Percentiles rank a stretch among this genome's conserved stretches.
phyloP scores from a whole-genome alignment of 1,140 invertebrate species.

The Hesperophylax magnus region DNA sequence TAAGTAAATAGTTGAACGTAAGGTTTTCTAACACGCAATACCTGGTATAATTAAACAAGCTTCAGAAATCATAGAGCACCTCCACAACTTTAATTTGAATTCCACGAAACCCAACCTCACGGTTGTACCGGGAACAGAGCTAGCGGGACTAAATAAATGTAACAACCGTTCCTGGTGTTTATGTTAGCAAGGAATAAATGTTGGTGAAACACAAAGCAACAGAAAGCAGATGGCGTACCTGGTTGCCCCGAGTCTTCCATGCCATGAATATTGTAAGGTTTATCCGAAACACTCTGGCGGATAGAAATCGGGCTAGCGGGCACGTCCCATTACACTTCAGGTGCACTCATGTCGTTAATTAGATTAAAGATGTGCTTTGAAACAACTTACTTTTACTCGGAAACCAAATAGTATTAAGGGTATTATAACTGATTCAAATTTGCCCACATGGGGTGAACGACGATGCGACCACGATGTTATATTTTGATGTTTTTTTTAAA shows the following conservation, averaged over 20 bases:
- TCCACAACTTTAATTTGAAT: conserved; percentile 5
- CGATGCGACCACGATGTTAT: too few species aligned
- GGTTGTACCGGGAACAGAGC: background rate
- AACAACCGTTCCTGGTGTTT: conserved; percentile 13
- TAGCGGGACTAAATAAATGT: conserved; percentile 14
- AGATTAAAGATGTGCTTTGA: conserved; percentile 6
- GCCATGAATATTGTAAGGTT: background rate
- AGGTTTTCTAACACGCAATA: background rate
- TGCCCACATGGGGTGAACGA: too few species aligned
- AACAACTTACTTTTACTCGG: background rate
- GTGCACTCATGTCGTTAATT: conserved; percentile 1
- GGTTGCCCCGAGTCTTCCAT: background rate
- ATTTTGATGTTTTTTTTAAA: too few species aligned
- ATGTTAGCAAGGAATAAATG: conserved; percentile 28
- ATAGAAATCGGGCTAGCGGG: background rate
- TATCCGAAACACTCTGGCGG: conserved; percentile 16
- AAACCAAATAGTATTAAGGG: background rate
- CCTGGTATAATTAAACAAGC: background rate
- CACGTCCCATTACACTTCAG: background rate
- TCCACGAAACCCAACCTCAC: conserved; percentile 1
- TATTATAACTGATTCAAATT: too few species aligned
- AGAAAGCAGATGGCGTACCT: conserved; percentile 23
- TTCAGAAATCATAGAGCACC: background rate
- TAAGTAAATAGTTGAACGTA: too few species aligned
- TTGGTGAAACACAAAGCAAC: conserved; percentile 10